Evolutionary conservation across 1,140 invertebrate genomes (phyloP), one percentile per base, ranked within the genome.

Genomic region (Heterodera schachtii): DNA sequence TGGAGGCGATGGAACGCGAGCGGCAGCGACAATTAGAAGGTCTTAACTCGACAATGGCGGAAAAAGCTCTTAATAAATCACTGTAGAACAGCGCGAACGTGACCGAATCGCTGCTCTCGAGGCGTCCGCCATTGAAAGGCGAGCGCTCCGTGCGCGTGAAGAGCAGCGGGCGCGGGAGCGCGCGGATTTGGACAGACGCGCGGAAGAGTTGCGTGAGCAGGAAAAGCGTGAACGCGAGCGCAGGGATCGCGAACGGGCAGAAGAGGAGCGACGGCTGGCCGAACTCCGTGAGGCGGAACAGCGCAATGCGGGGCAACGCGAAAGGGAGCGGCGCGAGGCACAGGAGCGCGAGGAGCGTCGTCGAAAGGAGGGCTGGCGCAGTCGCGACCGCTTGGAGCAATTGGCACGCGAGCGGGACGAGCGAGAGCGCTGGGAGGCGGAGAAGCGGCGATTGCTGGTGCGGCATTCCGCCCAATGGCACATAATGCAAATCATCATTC

Each of bases 401-500:
- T 78, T 89, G 64, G 82, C 83, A 31, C 77, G 83, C 13, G 89
- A 90, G 78, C 79, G 83, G 31, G 83, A 87, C 21, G 89, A 90
- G 83, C 60, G 83, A 43, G 88, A 90, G 74, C 52, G 80, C 31
- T 86, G 87, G 52, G 89, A 90, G 66, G 13, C 60, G 6, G 88
- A 90, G 41, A 77, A 70, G 43, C 77, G 83, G 81, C 70, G 84
- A 31, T 57, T 85, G 44, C 76, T 88, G 6, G 84, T 79, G 69
- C 31, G 31, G 31, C 31, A 31, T 31, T 31, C 31, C 31, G 31
- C 31, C 31, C 31, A 31, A 82, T 83, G 52, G 80, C 76, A 75
- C 16, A 3, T 73, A 19, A 46, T 9, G 44, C 3, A 47, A 49
- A 49, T 31, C 41, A 47, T 11, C 13, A 13, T 52, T 21, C 16